A percentile compares a stretch with the other conserved stretches of the same genome.
Conservation (phyloP, 2,888 invertebrate genomes). For the Deroplatys truncata region DNA sequence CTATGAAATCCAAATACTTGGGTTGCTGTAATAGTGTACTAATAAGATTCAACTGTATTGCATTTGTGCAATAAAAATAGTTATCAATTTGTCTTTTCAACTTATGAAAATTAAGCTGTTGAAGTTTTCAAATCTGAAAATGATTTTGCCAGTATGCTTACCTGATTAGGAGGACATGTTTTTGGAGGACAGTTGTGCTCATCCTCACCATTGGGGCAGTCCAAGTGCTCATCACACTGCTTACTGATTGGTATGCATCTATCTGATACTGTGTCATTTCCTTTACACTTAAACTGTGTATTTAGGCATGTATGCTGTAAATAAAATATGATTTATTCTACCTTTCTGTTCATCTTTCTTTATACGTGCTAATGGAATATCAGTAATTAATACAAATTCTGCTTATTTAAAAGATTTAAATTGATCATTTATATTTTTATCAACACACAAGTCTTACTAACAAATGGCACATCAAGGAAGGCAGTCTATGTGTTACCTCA, state of each 20-base stretch:
- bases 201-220: slow-evolving; percentile 68
- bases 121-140: background rate
- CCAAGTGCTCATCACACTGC: slow-evolving; percentile 66
- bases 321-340: slow-evolving; percentile 11
- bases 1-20: too few species aligned
- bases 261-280: slow-evolving; percentile 55
- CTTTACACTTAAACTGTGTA: slow-evolving; percentile 65
- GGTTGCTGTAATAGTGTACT: too few species aligned
- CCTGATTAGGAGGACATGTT: slow-evolving; percentile 62
- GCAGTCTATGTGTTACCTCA: too few species aligned
- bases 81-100: background rate
- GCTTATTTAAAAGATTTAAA: background rate
- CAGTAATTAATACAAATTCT: background rate
- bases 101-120: too few species aligned
- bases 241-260: slow-evolving; percentile 59
- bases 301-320: slow-evolving; percentile 62
- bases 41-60: too few species aligned
- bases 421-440: background rate
- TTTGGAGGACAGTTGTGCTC: slow-evolving; percentile 66
- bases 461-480: too few species aligned
- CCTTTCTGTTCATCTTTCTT: background rate
- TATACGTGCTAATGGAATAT: background rate
- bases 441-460: background rate
- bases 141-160: slow-evolving; percentile 22
- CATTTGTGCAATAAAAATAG: background rate